Percentiles rank a stretch among this genome's conserved stretches.
These are phyloP conservation scores for Emys orbicularis DNA, from an alignment of 2,797 vertebrate genomes.

Conservation along the genomic window DNA sequence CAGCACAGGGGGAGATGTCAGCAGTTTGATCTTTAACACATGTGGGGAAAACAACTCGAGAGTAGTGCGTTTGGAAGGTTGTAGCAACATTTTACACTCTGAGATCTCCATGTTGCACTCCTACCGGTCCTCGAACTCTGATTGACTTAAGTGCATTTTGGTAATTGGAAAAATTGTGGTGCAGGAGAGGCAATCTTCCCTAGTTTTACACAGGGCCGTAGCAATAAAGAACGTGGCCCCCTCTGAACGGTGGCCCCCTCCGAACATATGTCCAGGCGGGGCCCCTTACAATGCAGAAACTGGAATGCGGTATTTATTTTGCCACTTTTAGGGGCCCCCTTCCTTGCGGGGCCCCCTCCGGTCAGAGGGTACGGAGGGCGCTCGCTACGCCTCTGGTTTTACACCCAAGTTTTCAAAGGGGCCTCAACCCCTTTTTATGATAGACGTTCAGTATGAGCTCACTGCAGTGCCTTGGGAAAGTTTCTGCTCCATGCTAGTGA, in stretches of 20 bases:
- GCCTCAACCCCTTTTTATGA: background rate
- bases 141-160: background rate
- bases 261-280: no score
- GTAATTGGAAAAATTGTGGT: background rate
- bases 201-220: background rate
- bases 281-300: no score
- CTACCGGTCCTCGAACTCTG: background rate
- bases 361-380: no score
- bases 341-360: no score
- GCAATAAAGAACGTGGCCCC: no score
- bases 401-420: background rate
- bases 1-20: fast-evolving
- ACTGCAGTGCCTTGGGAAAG: background rate
- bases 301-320: no score
- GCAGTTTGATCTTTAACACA: background rate
- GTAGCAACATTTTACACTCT: background rate
- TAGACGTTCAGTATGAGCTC: background rate
- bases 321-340: no score
- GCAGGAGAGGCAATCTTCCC: background rate
- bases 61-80: background rate
- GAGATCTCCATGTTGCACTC: background rate
- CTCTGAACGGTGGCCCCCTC: no score
- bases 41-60: fast-evolving
- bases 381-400: no score
- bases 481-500: background rate